Base-by-base conservation (phyloP, 2,888 invertebrate genomes). In the Sepioteuthis lessoniana region DNA sequence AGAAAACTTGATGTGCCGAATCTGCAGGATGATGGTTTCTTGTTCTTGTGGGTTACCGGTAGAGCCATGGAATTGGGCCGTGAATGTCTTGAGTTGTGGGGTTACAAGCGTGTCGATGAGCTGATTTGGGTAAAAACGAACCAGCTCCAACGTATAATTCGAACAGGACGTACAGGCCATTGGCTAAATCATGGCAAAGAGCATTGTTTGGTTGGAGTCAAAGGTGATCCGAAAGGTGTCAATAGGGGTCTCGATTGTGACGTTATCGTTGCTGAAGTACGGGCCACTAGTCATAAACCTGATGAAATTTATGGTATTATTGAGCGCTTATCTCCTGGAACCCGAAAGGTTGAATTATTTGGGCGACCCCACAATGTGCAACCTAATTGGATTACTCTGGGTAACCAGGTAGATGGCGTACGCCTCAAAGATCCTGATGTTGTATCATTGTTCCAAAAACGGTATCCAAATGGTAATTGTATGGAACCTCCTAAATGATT, bases 91-190 rank as follows among this genome's bases (percentile, higher is more conserved):
- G 98, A 99, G 96, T 97, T 99, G 28, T 99, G 99, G 99, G 99
- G 99, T 25, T 99, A 99, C 97, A 98, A 99, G 96, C 98, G 99
- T 93, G 99, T 99, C 4, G 99, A 99, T 97, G 99, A 99, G 97
- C 98, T 99, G 90, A 99, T 99, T 96, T 99, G 99, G 99, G 99
- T 99, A 94, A 99, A 99, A 97, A 99, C 99, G 0, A 99, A 99
- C 97, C 99, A 99, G 97, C 97, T 99, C 94, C 99, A 99, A 97
- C 97, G 99, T 94, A 99, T 99, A 96, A 99, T 99, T 96, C 98
- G 99, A 55, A 99, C 99, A 0, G 99, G 99, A 0, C 98, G 99
- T 94, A 99, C 99, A 0, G 99, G 99, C 0, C 99, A 99, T 97
- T 99, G 99, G 99, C 97, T 99, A 47, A 99, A 99, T 97, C 99